phyloP scores from a whole-genome alignment of 2,797 vertebrate genomes.

The Gouania willdenowi region DNA sequence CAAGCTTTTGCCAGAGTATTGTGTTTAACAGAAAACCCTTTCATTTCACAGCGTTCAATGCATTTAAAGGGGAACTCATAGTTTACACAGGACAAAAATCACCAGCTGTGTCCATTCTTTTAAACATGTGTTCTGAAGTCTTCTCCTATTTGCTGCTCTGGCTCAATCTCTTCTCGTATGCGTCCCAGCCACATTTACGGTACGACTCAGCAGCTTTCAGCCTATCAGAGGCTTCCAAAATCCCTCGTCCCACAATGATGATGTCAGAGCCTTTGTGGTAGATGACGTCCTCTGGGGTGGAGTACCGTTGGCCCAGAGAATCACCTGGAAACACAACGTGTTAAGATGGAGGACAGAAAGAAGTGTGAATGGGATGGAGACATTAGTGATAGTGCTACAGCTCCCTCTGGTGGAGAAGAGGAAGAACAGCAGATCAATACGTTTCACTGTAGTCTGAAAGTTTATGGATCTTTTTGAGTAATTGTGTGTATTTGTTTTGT shows the following conservation, averaged over 20 bases:
- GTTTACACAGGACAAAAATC: too few species aligned
- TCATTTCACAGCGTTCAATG: too few species aligned
- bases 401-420: constrained; percentile 42
- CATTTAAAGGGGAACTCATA: too few species aligned
- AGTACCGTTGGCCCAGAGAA: constrained; percentile 87
- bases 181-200: constrained; percentile 86
- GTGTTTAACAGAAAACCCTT: too few species aligned
- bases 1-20: too few species aligned
- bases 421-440: neutral
- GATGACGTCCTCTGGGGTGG: constrained; percentile 84
- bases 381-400: constrained; percentile 7
- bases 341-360: neutral
- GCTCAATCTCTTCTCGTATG: constrained; percentile 77
- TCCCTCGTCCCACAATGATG: constrained; percentile 93
- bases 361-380: neutral
- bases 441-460: too few species aligned
- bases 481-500: neutral
- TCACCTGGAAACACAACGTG: too few species aligned
- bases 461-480: too few species aligned
- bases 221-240: constrained; percentile 75
- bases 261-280: constrained; percentile 82
- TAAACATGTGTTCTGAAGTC: neutral
- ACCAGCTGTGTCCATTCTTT: too few species aligned
- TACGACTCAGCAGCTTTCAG: constrained; percentile 82
- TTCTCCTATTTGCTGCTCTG: constrained; percentile 13